Evolutionary conservation across 2,113 vertebrate species (phyloP).

Genomic region (Anser cygnoides): DNA sequence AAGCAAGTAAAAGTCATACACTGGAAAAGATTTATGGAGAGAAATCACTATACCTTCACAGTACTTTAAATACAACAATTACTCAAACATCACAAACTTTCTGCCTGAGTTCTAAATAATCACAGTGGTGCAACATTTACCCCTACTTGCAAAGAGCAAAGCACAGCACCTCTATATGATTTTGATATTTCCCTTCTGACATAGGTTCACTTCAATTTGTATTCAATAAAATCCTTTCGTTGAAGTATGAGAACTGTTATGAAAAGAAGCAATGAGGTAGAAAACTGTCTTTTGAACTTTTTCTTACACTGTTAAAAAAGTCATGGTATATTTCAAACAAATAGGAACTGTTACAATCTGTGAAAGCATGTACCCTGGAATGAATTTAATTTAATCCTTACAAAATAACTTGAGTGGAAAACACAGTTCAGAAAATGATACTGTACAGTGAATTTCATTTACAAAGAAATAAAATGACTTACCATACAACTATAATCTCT

Average conservation of each 20-base stretch:
- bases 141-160: slow-evolving; percentile 20
- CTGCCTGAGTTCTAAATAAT: slow-evolving; percentile 1
- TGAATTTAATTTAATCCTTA: slow-evolving; percentile 77
- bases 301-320: slow-evolving; percentile 46
- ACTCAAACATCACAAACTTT: slow-evolving; percentile 21
- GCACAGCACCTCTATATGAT: neutral
- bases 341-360: slow-evolving; percentile 52
- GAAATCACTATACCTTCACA: neutral
- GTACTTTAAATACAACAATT: slow-evolving; percentile 26
- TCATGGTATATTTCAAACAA: slow-evolving; percentile 55
- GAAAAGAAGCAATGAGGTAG: slow-evolving; percentile 71
- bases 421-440: slow-evolving; percentile 57
- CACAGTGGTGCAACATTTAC: slow-evolving; percentile 6
- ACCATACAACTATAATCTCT: slow-evolving; percentile 38
- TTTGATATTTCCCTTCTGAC: slow-evolving; percentile 68
- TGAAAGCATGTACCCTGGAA: slow-evolving; percentile 51
- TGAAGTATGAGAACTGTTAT: slow-evolving; percentile 49
- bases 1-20: neutral
- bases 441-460: slow-evolving; percentile 67
- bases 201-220: slow-evolving; percentile 63
- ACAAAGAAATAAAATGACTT: slow-evolving; percentile 65
- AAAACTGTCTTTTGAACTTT: slow-evolving; percentile 75
- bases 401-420: slow-evolving; percentile 75
- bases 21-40: neutral
- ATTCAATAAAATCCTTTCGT: slow-evolving; percentile 51